Conservation (phyloP, 2,888 invertebrate species). For the Scelioninae gen. 2 region DNA sequence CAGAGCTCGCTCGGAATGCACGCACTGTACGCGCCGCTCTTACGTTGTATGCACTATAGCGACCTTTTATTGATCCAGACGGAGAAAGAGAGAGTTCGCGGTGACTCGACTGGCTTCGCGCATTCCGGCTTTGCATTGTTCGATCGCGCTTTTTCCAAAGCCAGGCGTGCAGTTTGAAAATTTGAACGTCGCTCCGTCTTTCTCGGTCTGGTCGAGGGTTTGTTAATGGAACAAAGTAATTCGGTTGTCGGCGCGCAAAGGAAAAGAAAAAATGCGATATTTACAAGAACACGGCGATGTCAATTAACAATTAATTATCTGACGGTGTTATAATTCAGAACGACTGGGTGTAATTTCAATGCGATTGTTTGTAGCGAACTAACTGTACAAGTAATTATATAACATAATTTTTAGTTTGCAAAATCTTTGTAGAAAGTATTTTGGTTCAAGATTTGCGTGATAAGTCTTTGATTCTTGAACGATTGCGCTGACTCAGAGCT, state of each 20-base stretch:
- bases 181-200: neutral
- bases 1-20: conserved; percentile 9
- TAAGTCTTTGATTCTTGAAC: neutral
- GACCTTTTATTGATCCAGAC: conserved; percentile 54
- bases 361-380: too few species aligned
- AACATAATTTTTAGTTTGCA: too few species aligned
- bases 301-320: too few species aligned
- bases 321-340: too few species aligned
- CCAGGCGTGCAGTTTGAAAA: too few species aligned
- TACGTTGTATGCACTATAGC: conserved; percentile 51
- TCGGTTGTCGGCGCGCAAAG: too few species aligned
- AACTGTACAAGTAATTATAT: conserved; percentile 15
- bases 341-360: too few species aligned
- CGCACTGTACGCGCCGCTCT: conserved; percentile 23
- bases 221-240: too few species aligned
- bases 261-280: too few species aligned
- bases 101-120: conserved; percentile 28
- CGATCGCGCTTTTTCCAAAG: neutral
- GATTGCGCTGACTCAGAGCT: conserved; percentile 28
- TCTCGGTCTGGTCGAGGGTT: too few species aligned
- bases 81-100: conserved; percentile 27
- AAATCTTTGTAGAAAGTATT: too few species aligned
- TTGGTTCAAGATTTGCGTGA: conserved; percentile 12
- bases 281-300: too few species aligned
- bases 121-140: conserved; percentile 8